Evolutionary conservation across 2,888 invertebrate genomes (phyloP).

Genomic region (Aethes cnicana): DNA sequence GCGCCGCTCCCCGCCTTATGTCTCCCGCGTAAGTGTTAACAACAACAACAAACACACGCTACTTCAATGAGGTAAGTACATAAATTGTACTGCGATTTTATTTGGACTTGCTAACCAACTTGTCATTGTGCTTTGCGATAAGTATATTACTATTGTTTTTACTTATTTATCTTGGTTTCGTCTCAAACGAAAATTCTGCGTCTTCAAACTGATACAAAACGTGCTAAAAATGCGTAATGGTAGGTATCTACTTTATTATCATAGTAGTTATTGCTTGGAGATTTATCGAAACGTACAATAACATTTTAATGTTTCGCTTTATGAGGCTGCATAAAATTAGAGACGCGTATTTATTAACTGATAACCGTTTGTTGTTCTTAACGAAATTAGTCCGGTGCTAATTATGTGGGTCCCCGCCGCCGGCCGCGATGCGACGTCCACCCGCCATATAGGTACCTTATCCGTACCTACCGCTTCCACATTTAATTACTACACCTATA

Average conservation of each 20-base stretch:
- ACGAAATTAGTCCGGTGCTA: background rate
- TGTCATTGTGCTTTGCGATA: conserved; percentile 44
- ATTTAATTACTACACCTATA: too few relatives aligned
- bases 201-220: background rate
- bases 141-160: conserved; percentile 16
- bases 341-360: conserved; percentile 10
- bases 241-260: conserved; percentile 17
- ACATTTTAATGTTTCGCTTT: conserved; percentile 13
- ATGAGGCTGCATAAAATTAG: conserved; percentile 15
- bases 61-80: conserved; percentile 61
- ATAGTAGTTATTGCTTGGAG: conserved; percentile 7
- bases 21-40: conserved; percentile 45
- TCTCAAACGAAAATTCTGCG: background rate
- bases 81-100: conserved; percentile 13
- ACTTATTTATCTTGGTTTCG: background rate
- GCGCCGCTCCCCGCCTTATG: conserved; percentile 44
- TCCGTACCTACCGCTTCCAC: too few relatives aligned
- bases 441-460: too few relatives aligned
- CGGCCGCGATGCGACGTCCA: too few relatives aligned
- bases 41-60: conserved; percentile 41
- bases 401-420: too few relatives aligned
- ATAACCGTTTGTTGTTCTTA: conserved; percentile 5
- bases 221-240: conserved; percentile 7
- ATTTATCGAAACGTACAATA: conserved; percentile 13
- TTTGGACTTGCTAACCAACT: conserved; percentile 27